Evolutionary conservation across 2,888 invertebrate species (phyloP).

Genomic region (Hyppa rectilinea): DNA sequence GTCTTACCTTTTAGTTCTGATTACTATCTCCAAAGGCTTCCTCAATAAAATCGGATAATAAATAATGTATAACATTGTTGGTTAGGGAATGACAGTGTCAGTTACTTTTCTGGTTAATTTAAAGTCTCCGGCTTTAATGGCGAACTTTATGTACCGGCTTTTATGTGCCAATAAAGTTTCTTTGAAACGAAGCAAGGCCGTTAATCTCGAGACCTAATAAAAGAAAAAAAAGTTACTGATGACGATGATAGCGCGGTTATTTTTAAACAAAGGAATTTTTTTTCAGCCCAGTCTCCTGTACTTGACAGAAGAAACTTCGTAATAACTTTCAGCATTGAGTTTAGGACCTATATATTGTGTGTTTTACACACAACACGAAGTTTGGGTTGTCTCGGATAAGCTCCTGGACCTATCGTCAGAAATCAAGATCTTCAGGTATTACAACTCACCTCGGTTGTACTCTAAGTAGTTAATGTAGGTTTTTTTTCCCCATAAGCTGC

Average conservation of each 20-base stretch:
- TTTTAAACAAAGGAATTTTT: slow-evolving; percentile 30
- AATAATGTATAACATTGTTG: slow-evolving; percentile 68
- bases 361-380: neutral
- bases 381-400: neutral
- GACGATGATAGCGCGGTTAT: slow-evolving; percentile 61
- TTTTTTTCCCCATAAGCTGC: neutral
- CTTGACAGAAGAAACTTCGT: neutral
- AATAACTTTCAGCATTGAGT: neutral
- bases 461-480: neutral
- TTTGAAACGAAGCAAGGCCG: slow-evolving; percentile 83
- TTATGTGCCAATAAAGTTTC: slow-evolving; percentile 86
- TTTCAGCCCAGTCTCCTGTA: neutral
- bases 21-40: slow-evolving; percentile 48
- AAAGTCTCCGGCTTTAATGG: slow-evolving; percentile 83
- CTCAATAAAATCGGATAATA: slow-evolving; percentile 63
- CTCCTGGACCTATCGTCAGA: neutral
- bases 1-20: slow-evolving; percentile 46
- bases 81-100: slow-evolving; percentile 65
- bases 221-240: slow-evolving; percentile 71
- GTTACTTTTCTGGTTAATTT: slow-evolving; percentile 87
- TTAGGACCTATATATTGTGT: neutral
- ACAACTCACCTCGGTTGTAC: no score
- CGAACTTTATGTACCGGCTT: slow-evolving; percentile 84
- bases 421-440: neutral
- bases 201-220: slow-evolving; percentile 85